A percentile compares a stretch with the other conserved stretches of the same genome.
Evolutionary conservation across 2,797 vertebrate species (phyloP).

Genomic region (Sus cebifrons): DNA sequence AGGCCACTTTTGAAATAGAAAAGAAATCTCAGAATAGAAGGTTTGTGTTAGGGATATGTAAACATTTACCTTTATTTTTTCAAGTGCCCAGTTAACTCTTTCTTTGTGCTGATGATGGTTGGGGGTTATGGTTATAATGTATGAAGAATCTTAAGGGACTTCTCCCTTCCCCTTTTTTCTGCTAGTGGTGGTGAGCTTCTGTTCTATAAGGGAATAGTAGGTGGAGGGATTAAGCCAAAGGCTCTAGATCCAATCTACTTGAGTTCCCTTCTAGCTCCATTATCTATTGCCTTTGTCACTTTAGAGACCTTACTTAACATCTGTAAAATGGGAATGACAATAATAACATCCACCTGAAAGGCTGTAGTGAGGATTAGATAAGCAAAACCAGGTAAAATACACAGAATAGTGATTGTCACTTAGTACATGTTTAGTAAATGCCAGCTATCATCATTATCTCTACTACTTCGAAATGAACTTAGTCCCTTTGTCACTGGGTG

Average conservation of each 20-base stretch:
- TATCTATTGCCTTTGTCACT: background rate
- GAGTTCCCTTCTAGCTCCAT: background rate
- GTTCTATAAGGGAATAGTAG: conserved; percentile 6
- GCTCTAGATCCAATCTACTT: background rate
- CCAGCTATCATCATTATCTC: background rate
- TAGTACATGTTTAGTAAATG: conserved; percentile 16
- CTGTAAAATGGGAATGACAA: background rate
- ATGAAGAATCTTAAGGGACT: background rate
- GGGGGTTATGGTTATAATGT: background rate
- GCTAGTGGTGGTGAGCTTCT: background rate
- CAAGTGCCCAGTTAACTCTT: conserved; percentile 1
- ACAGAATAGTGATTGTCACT: conserved; percentile 15
- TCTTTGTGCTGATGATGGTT: background rate
- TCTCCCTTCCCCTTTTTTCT: background rate
- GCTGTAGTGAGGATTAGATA: background rate
- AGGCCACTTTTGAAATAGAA: conserved; percentile 52
- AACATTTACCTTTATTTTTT: conserved; percentile 51
- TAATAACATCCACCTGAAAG: conserved; percentile 13
- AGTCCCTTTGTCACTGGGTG: background rate
- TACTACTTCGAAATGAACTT: background rate
- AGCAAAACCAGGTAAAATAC: conserved; percentile 34
- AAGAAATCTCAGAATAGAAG: conserved; percentile 32
- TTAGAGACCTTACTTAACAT: conserved; percentile 43
- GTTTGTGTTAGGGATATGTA: background rate
- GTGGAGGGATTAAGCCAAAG: background rate